Base-by-base conservation (phyloP, 2,888 invertebrate species). In the Cataglyphis altisquamis region DNA sequence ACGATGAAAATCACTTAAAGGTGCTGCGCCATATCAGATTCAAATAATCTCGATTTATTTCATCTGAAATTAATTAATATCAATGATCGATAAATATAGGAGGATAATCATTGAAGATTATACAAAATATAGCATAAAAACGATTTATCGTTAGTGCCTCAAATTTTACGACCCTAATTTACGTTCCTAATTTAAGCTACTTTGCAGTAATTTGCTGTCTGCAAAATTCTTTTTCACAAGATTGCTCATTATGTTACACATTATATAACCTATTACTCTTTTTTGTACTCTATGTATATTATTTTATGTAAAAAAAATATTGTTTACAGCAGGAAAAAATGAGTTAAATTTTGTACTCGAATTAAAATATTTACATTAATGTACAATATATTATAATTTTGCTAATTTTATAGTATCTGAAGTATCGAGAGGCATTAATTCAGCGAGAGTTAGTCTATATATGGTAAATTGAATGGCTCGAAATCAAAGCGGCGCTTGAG, bases 381-480 rank as follows among this genome's bases (percentile, higher is more conserved):
- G 29, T 45, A 45, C 10, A 21, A 12, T 15, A n/a, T 32, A 39
- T 32, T 41, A 8, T n/a, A 29, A 64, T 64, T 64, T 55, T 12
- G 18, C 18, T 39, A 18, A 55, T 75, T 64, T 66, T 52, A 10
- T 63, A 48, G 29, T 66, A 12, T 66, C 36, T 3, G 18, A 66
- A 25, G 39, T 66, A 63, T 66, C 41, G 41, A 57, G 3, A 78
- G 21, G 2, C 67, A 67, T 41, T 67, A 21, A 12, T 55, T 2
- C n/a, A 32, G 41, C 55, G 52, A 52, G 15, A 52, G n/a, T 78
- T 68, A 78, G 68, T 18, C 21, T 39, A 12, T 63, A 41, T n/a
- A 41, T n/a, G 8, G 18, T 55, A 60, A 60, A 78, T 60, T 45
- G 60, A 68, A 78, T 60, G 18, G 32, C 5, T 8, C 6, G 48